Evolutionary conservation across 2,888 invertebrate species (phyloP).

Genomic region (Mesorhabditis belari): DNA sequence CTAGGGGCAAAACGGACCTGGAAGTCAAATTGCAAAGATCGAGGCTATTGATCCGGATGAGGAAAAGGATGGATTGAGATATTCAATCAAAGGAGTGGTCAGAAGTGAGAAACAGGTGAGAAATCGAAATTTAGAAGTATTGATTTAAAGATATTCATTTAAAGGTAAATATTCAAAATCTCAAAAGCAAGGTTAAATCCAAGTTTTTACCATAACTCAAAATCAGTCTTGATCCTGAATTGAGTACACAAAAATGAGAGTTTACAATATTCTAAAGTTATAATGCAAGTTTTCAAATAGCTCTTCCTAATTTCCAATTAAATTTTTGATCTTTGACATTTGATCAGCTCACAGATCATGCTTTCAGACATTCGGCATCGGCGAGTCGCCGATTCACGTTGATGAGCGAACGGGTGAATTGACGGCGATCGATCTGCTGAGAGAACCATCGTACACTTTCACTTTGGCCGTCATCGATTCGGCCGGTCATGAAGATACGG

Average conservation of each 20-base stretch:
- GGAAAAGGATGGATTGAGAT: slow-evolving; percentile 19
- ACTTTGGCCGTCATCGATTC: slow-evolving; percentile 22
- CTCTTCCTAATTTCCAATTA: too few species aligned
- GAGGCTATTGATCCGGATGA: slow-evolving; percentile 23
- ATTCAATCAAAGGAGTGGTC: slow-evolving; percentile 20
- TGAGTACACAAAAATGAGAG: too few species aligned
- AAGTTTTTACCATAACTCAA: too few species aligned
- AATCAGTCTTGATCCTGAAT: too few species aligned
- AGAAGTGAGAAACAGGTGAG: slow-evolving; percentile 11
- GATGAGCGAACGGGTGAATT: slow-evolving; percentile 20
- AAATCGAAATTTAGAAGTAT: background rate
- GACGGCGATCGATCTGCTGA: slow-evolving; percentile 17
- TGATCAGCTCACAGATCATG: too few species aligned
- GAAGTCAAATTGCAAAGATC: slow-evolving; percentile 22
- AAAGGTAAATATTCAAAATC: background rate
- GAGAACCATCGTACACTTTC: slow-evolving; percentile 21
- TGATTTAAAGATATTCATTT: background rate
- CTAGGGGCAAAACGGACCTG: slow-evolving; percentile 19
- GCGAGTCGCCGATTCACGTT: slow-evolving; percentile 16
- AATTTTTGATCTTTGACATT: too few species aligned
- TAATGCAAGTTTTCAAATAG: too few species aligned
- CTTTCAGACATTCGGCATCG: slow-evolving; percentile 11
- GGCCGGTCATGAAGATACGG: slow-evolving; percentile 25
- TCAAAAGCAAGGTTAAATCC: background rate
- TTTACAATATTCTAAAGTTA: too few species aligned